Evolutionary conservation across 2,797 vertebrate genomes (phyloP), one percentile per base, ranked within the genome.

Genomic region (Betta splendens): DNA sequence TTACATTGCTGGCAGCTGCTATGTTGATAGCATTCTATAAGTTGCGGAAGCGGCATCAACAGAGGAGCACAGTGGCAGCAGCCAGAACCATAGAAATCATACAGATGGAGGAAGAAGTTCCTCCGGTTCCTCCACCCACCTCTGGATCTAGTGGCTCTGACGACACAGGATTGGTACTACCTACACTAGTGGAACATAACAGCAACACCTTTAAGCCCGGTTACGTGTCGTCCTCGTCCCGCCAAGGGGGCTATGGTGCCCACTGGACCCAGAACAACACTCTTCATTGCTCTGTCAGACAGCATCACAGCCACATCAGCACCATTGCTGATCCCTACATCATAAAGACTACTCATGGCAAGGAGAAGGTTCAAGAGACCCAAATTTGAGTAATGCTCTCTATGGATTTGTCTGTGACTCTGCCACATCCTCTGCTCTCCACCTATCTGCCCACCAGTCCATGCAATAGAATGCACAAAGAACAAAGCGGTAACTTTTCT

Each of bases 21-120:
- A 98, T 99, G 97, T 85, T 99, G 80, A 95, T 99, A 40, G 95
- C 93, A 40, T 99, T 99, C 93, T 99, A 99, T 86, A 99, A 99
- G 84, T 92, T 98, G 58, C 95, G 97, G 39, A 99, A 99, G 89
- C 90, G 95, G 46, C 96, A 99, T 91, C 97, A 99, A 90, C 95
- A 95, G 75, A 91, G 96, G 84, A 95, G 95, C 91, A 94, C 96
- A 9, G 97, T 96, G 75, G 93, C 94, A 5, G 95, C 94, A 23
- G 93, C 94, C 51, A 90, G 95, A 87, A 96, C 95, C 76, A 93
- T 94, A 77, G 96, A 98, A 92, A 97, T 95, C 75, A 95, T 98
- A 77, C 96, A 95, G 79, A 93, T 98, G 92, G 94, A 95, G 49
- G 95, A 97, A 84, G 95, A 96, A 72, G 92, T 94, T 80, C 89